phyloP scores from a whole-genome alignment of 2,797 vertebrate species.

The Telmatherina bonti region DNA sequence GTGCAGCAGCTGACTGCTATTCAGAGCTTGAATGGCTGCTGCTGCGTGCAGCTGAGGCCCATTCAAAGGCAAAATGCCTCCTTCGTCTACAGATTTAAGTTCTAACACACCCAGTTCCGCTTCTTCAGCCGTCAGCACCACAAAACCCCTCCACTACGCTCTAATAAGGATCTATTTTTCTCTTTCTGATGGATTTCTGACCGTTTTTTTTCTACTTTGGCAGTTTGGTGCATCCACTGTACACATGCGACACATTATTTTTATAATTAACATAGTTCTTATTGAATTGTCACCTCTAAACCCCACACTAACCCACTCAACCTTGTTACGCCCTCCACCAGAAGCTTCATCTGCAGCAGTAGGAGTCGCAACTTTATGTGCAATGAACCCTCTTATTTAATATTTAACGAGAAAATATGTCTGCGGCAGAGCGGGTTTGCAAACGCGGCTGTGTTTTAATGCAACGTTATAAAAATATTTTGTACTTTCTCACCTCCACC shows the following conservation, averaged over 20 bases:
- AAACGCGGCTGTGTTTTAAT: too few relatives aligned
- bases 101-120: constrained; percentile 58
- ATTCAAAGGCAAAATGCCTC: constrained; percentile 59
- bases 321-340: too few relatives aligned
- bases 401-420: too few relatives aligned
- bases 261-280: background rate
- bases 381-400: too few relatives aligned
- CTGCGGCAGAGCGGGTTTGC: too few relatives aligned
- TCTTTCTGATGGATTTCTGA: constrained; percentile 28
- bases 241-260: background rate
- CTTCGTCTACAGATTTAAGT: constrained; percentile 31
- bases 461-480: too few relatives aligned
- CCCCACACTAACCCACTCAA: too few relatives aligned
- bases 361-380: too few relatives aligned
- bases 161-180: constrained; percentile 3
- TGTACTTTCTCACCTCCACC: too few relatives aligned
- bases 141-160: constrained; percentile 9
- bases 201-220: constrained; percentile 34
- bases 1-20: constrained; percentile 75
- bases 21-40: constrained; percentile 58
- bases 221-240: constrained; percentile 3
- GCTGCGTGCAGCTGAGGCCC: constrained; percentile 67
- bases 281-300: background rate
- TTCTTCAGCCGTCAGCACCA: constrained; percentile 49
- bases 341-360: too few relatives aligned